Conservation (phyloP, 2,888 invertebrate species). For the Patella caerulea region DNA sequence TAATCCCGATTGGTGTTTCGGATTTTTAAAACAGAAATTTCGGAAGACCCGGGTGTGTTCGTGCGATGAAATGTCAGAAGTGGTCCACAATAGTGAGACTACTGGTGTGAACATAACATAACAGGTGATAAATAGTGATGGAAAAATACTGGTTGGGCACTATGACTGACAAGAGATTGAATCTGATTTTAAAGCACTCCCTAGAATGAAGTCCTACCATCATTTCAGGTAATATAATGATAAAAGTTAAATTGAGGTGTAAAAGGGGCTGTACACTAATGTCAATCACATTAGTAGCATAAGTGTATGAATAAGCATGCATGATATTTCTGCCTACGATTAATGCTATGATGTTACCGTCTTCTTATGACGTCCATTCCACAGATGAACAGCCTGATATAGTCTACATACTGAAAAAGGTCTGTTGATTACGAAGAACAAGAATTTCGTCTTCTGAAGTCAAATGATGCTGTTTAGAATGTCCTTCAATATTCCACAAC, state of each 20-base stretch:
- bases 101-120: conserved; percentile 20
- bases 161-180: conserved; percentile 22
- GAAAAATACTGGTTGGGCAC: background rate
- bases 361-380: too few species aligned
- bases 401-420: conserved; percentile 6
- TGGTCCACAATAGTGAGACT: conserved; percentile 17
- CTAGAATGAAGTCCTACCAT: conserved; percentile 23
- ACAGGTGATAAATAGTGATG: conserved; percentile 11
- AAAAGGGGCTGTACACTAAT: too few species aligned
- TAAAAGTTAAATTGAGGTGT: background rate
- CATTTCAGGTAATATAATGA: conserved; percentile 12
- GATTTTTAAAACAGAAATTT: conserved; percentile 26
- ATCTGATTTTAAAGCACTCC: conserved; percentile 9
- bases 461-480: background rate
- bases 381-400: background rate
- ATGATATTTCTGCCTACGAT: too few species aligned
- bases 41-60: conserved; percentile 22
- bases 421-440: conserved; percentile 11
- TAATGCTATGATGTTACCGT: too few species aligned
- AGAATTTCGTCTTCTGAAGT: background rate
- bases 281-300: too few species aligned
- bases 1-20: conserved; percentile 34
- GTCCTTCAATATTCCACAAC: conserved; percentile 1
- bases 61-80: conserved; percentile 25
- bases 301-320: too few species aligned